Conservation (phyloP, 2,797 vertebrate species). For the Pagetopsis macropterus region DNA sequence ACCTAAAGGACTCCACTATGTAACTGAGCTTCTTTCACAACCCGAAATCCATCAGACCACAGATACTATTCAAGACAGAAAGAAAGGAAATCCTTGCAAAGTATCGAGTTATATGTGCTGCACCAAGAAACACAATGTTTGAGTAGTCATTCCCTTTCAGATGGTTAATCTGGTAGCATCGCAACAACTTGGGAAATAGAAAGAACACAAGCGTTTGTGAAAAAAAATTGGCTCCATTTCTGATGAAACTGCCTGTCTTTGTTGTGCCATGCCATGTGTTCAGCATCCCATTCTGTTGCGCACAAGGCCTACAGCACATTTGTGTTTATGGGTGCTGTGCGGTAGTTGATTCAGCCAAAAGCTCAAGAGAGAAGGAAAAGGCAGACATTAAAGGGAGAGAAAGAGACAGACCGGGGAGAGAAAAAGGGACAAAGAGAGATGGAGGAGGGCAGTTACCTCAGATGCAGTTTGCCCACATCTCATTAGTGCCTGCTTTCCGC, state of each 20-base stretch:
- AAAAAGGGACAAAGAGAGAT: slow-evolving; percentile 42
- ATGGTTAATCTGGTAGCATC: slow-evolving; percentile 47
- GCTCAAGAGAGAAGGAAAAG: neutral
- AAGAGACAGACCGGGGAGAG: slow-evolving; percentile 12
- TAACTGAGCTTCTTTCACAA: slow-evolving; percentile 5
- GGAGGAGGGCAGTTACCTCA: slow-evolving; percentile 66
- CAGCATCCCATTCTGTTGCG: slow-evolving; percentile 43
- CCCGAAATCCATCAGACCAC: slow-evolving; percentile 31
- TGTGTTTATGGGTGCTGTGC: slow-evolving; percentile 53
- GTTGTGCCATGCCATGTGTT: slow-evolving; percentile 66
- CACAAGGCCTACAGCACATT: slow-evolving; percentile 51
- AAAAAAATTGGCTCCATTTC: slow-evolving; percentile 39
- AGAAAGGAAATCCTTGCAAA: slow-evolving; percentile 8
- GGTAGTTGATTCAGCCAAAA: slow-evolving; percentile 41
- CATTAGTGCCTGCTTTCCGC: slow-evolving; percentile 74
- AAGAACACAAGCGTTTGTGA: slow-evolving; percentile 37
- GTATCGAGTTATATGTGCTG: neutral
- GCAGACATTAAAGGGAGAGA: slow-evolving; percentile 42
- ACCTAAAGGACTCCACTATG: slow-evolving; percentile 15
- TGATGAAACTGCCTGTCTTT: slow-evolving; percentile 64
- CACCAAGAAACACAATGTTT: slow-evolving; percentile 18
- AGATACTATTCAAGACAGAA: slow-evolving; percentile 6
- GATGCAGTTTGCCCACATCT: slow-evolving; percentile 69
- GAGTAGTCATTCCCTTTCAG: slow-evolving; percentile 19
- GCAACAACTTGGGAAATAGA: slow-evolving; percentile 30